phyloP scores from a whole-genome alignment of 2,888 invertebrate genomes.

The Thelaira solivaga region DNA sequence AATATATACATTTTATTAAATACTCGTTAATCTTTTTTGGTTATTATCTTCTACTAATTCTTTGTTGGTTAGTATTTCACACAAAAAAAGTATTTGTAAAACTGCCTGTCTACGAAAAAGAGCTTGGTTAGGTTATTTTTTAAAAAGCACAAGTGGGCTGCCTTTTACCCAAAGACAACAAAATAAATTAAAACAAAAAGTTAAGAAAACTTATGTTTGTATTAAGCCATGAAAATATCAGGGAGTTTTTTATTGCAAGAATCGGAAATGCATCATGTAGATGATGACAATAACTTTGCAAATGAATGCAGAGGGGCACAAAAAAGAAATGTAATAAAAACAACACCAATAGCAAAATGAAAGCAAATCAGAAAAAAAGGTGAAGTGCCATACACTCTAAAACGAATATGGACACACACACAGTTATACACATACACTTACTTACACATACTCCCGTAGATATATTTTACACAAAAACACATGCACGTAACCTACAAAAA shows the following conservation, averaged over 20 bases:
- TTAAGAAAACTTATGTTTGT: slow-evolving; percentile 1
- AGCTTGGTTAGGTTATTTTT: not conserved
- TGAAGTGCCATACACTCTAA: slow-evolving; percentile 54
- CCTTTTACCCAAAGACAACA: not conserved
- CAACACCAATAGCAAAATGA: not conserved
- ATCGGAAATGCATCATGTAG: slow-evolving; percentile 56
- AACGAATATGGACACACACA: not conserved
- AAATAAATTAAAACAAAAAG: not conserved
- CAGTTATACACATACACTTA: not conserved
- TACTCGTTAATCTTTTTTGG: no score
- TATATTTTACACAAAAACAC: not conserved
- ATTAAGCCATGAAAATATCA: slow-evolving; percentile 7
- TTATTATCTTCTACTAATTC: no score
- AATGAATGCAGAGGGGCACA: slow-evolving; percentile 21
- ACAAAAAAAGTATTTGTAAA: no score
- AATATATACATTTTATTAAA: no score
- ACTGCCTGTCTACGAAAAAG: no score
- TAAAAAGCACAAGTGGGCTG: no score
- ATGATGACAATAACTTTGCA: slow-evolving; percentile 59
- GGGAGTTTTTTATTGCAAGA: slow-evolving; percentile 24
- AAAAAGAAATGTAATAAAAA: not conserved
- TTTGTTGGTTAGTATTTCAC: no score
- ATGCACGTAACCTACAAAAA: slow-evolving; percentile 11
- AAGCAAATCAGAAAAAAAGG: slow-evolving; percentile 21
- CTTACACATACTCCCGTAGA: not conserved